Evolutionary conservation across 2,797 vertebrate genomes (phyloP), one percentile per base, ranked within the genome.

Genomic region (Nannoperca obscura): DNA sequence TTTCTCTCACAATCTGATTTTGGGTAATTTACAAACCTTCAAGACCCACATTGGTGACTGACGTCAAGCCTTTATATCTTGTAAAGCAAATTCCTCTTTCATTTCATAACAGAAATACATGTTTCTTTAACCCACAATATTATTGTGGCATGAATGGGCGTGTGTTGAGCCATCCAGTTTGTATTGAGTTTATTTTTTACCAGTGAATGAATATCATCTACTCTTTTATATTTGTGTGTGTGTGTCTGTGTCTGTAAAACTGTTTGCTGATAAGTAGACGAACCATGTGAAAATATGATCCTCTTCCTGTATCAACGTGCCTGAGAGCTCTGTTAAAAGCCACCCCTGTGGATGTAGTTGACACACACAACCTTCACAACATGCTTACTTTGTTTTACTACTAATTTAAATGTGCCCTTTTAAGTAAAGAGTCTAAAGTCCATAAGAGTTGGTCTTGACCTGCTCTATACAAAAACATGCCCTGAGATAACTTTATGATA

Each of bases 201-300:
- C n/a, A 14, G 27, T 12, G 47, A 27, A 40, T 61, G 19, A 47
- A 53, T 65, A 42, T 12, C 19, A 60, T 65, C 30, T 30, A 34
- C 58, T 50, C 10, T 50, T 44, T n/a, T n/a, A n/a, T n/a, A n/a
- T n/a, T n/a, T 27, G 24, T 27, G 24, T 27, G 24, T 27, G 24
- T 27, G 24, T 27, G 24, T 27, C 1, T 27, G 24, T 27, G 24
- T 27, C 1, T 27, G 24, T 27, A n/a, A 47, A 58, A 17, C n/a
- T 40, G 76, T 68, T 83, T 9, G 34, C 34, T 57, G 72, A 68
- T 80, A 42, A 34, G 67, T 72, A 52, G 47, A 24, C 32, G 24
- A 58, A 36, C 24, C 36, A 17, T 64, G 44, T 53, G 22, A 17
- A 71, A 63, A 60, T 47, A 32, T 4, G 15, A 40, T 50, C 58